Conservation (phyloP, 1,140 invertebrate genomes). For the Temnothorax curvispinosus region DNA sequence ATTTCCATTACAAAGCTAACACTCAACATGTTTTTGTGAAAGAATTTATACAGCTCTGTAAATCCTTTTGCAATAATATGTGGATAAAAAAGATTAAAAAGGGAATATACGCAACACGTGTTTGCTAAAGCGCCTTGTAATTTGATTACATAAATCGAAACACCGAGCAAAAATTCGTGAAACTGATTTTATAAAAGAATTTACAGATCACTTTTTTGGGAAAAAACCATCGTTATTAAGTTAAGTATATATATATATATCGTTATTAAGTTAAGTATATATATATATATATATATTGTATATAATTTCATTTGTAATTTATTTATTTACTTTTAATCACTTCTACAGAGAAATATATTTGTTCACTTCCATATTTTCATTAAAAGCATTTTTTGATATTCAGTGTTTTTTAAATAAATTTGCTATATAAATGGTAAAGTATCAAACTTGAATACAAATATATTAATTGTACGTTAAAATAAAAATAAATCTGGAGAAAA, state of each 20-base stretch:
- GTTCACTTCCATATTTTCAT: neutral
- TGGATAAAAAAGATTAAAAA: neutral
- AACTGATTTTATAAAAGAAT: conserved; percentile 9
- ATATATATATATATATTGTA: too few relatives aligned
- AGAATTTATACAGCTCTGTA: neutral
- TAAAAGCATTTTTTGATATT: neutral
- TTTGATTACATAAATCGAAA: neutral
- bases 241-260: too few relatives aligned
- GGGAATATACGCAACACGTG: neutral
- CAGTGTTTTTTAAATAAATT: neutral
- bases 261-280: too few relatives aligned
- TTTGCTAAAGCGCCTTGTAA: conserved; percentile 8
- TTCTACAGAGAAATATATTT: neutral
- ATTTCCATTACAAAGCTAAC: conserved; percentile 19
- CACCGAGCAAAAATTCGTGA: neutral
- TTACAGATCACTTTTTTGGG: neutral
- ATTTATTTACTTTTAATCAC: neutral
- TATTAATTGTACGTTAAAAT: neutral
- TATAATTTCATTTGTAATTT: neutral
- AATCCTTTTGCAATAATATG: conserved; percentile 5
- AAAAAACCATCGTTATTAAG: neutral
- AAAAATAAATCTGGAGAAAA: conserved; percentile 14
- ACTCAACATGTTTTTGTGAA: neutral
- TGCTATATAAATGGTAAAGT: neutral
- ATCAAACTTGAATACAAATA: neutral